Percentiles rank a stretch among this genome's conserved stretches.
These are phyloP conservation scores for Aplodontia rufa DNA, from an alignment of 2,113 vertebrate genomes.

Conservation along the genomic window DNA sequence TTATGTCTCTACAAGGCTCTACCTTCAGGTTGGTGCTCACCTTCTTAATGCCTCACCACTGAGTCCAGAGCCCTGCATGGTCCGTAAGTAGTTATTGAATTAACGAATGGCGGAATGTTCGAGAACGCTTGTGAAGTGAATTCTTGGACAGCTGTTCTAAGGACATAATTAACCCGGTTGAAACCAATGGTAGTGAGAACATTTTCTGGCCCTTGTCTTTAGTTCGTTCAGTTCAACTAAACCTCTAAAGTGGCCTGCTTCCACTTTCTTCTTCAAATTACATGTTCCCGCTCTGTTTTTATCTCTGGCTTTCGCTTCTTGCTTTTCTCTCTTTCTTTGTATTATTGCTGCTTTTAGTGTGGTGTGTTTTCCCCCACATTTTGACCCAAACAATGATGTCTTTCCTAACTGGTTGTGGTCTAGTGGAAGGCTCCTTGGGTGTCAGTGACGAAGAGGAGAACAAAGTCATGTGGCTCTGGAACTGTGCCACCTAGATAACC, in stretches of 20 bases:
- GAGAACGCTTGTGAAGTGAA: not conserved
- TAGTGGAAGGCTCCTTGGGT: not conserved
- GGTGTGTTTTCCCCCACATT: slow-evolving; percentile 28
- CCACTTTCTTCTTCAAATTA: slow-evolving; percentile 69
- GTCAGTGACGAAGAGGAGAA: not conserved
- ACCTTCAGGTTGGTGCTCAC: not conserved
- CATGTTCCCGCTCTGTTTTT: slow-evolving; percentile 66
- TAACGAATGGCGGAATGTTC: not conserved
- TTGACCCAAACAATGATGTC: slow-evolving; percentile 16
- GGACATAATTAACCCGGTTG: not conserved
- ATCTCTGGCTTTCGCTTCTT: slow-evolving; percentile 26
- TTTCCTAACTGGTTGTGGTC: slow-evolving; percentile 6
- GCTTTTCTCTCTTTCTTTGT: slow-evolving; percentile 32
- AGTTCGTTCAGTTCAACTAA: slow-evolving; percentile 57
- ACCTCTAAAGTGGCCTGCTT: slow-evolving; percentile 56
- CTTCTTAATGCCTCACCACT: not conserved
- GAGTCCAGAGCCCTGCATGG: not conserved
- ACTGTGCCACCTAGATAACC: slow-evolving; percentile 51
- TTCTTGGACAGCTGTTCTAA: not conserved
- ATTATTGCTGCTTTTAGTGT: slow-evolving; percentile 53
- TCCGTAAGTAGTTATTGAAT: not conserved
- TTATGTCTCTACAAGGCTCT: not conserved
- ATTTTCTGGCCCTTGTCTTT: slow-evolving; percentile 27
- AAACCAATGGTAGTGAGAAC: not conserved
- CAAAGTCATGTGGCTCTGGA: not conserved